phyloP scores from a whole-genome alignment of 2,888 invertebrate genomes.

The Melitaea athalia region DNA sequence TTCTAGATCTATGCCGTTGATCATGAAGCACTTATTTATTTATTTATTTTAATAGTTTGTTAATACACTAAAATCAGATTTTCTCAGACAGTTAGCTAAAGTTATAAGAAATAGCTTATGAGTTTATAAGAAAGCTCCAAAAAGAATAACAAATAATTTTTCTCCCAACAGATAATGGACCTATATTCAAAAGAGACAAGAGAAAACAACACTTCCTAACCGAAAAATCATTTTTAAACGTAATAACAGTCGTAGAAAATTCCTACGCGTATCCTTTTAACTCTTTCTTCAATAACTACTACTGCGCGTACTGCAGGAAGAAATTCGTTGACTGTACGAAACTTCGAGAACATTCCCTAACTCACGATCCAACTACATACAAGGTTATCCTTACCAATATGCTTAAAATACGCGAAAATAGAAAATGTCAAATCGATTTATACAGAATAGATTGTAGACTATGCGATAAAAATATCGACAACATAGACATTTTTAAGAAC shows the following conservation, averaged over 20 bases:
- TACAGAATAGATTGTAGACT: slow-evolving; percentile 64
- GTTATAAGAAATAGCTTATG: not conserved
- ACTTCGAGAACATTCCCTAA: slow-evolving; percentile 59
- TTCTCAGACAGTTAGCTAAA: not conserved
- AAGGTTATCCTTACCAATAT: slow-evolving; percentile 47
- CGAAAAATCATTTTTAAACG: slow-evolving; percentile 51
- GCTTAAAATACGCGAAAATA: slow-evolving; percentile 48
- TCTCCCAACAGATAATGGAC: not conserved
- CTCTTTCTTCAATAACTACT: slow-evolving; percentile 65
- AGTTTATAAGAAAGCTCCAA: not conserved
- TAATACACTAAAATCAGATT: too few species aligned
- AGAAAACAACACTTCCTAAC: not conserved
- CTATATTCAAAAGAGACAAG: not conserved
- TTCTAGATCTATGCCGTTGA: too few species aligned
- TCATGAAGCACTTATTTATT: too few species aligned
- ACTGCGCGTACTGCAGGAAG: slow-evolving; percentile 56
- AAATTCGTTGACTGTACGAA: slow-evolving; percentile 61
- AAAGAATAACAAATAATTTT: not conserved
- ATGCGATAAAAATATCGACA: slow-evolving; percentile 55
- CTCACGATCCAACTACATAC: slow-evolving; percentile 60
- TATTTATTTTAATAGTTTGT: too few species aligned
- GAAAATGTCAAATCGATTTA: slow-evolving; percentile 60
- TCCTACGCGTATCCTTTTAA: slow-evolving; percentile 69
- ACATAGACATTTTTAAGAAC: slow-evolving; percentile 54
- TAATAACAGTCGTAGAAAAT: slow-evolving; percentile 59